Conservation (phyloP, 64 coral and sea anemone species). For the Pocillopora damicornis region DNA sequence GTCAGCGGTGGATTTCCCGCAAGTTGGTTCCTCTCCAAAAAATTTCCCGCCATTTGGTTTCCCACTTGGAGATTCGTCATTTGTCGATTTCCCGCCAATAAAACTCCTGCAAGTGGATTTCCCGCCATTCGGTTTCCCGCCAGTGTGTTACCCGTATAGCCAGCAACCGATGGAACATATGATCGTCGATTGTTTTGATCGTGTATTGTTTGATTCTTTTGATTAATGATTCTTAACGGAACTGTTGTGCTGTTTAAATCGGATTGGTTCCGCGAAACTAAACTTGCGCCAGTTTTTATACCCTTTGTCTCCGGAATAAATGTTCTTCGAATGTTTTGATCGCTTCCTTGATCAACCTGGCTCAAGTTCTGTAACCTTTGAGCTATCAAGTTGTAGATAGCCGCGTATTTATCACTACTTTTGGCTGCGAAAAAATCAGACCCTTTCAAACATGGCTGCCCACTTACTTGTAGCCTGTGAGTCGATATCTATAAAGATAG, state of each 20-base stretch:
- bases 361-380: conserved; percentile 27
- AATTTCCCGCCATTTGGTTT: background rate
- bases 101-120: background rate
- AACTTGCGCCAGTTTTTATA: no score
- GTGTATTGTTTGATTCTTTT: no score
- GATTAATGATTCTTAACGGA: no score
- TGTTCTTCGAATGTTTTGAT: conserved; percentile 1
- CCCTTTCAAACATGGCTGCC: background rate
- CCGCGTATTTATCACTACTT: conserved; percentile 20
- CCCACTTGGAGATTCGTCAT: background rate
- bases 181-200: conserved; percentile 15
- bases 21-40: background rate
- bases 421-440: conserved; percentile 12
- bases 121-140: background rate
- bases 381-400: conserved; percentile 14
- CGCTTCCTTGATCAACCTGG: background rate
- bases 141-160: background rate
- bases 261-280: no score
- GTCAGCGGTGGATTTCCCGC: background rate
- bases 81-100: conserved; percentile 4
- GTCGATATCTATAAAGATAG: no score
- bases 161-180: background rate
- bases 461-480: no score
- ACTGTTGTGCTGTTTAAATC: no score
- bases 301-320: background rate